phyloP scores from a whole-genome alignment of 2,888 invertebrate species.

The Arrhopalites spinosus region DNA sequence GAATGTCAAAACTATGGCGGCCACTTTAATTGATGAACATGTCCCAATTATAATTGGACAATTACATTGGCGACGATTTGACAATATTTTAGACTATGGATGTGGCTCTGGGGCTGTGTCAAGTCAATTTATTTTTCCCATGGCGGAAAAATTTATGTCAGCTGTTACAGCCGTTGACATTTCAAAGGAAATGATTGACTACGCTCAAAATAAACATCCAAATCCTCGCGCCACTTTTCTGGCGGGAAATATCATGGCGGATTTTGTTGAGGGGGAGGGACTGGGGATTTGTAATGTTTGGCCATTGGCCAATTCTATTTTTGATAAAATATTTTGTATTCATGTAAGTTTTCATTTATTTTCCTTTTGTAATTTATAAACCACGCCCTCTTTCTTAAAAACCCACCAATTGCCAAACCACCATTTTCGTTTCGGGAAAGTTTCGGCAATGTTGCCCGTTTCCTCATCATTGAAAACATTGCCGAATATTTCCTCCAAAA shows the following conservation, averaged over 20 bases:
- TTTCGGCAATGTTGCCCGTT: too few species aligned
- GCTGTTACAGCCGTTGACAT: constrained; percentile 13
- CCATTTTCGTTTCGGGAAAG: too few species aligned
- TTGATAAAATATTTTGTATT: constrained; percentile 19
- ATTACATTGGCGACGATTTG: constrained; percentile 20
- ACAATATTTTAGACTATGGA: constrained; percentile 32
- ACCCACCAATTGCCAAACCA: too few species aligned
- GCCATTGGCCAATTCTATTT: background rate
- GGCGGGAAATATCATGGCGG: constrained; percentile 7
- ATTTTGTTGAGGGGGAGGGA: too few species aligned
- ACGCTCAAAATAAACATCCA: background rate
- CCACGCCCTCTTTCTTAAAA: too few species aligned
- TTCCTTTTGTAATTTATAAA: too few species aligned
- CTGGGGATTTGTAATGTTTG: too few species aligned
- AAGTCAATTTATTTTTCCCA: background rate
- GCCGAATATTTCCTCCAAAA: too few species aligned
- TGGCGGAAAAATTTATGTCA: constrained; percentile 11
- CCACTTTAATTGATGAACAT: background rate
- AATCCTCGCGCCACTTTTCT: constrained; percentile 10
- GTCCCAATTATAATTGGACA: constrained; percentile 13
- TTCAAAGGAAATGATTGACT: constrained; percentile 13
- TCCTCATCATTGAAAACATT: too few species aligned
- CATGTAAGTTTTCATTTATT: constrained; percentile 6
- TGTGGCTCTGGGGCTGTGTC: constrained; percentile 20
- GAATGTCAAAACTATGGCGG: too few species aligned